Evolutionary conservation across 2,113 vertebrate genomes (phyloP).

Genomic region (Melanocharis versteri): DNA sequence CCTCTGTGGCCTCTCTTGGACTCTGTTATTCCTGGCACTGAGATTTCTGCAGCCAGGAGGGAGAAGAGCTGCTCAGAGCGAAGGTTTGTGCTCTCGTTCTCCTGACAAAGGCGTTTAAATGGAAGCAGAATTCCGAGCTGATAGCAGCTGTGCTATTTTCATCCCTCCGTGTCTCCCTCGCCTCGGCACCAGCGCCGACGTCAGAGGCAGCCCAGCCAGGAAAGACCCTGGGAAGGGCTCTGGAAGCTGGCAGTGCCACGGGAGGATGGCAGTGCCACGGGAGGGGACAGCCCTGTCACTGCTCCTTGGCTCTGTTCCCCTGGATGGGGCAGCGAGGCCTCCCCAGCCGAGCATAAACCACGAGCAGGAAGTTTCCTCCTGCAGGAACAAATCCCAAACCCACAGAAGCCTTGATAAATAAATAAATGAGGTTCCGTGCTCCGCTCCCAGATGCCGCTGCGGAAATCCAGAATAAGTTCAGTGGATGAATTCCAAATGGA

Average conservation of each 20-base stretch:
- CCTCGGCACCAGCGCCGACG: background rate
- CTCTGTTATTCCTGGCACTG: background rate
- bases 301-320: background rate
- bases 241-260: background rate
- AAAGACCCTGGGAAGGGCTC: background rate
- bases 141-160: conserved; percentile 20
- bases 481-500: conserved; percentile 17
- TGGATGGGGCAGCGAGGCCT: background rate
- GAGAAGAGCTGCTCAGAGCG: background rate
- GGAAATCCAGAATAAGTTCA: conserved; percentile 4
- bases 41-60: background rate
- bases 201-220: conserved; percentile 23
- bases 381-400: background rate
- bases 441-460: background rate
- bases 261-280: background rate
- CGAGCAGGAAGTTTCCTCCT: background rate
- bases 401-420: background rate
- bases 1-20: background rate
- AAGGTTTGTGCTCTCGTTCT: background rate
- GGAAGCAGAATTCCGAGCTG: background rate
- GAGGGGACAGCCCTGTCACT: background rate
- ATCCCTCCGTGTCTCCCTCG: conserved; percentile 13
- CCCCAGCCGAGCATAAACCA: background rate
- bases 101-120: background rate
- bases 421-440: background rate